Evolutionary conservation across 2,888 invertebrate genomes (phyloP), one percentile per base, ranked within the genome.

Genomic region (Beris morrisii): DNA sequence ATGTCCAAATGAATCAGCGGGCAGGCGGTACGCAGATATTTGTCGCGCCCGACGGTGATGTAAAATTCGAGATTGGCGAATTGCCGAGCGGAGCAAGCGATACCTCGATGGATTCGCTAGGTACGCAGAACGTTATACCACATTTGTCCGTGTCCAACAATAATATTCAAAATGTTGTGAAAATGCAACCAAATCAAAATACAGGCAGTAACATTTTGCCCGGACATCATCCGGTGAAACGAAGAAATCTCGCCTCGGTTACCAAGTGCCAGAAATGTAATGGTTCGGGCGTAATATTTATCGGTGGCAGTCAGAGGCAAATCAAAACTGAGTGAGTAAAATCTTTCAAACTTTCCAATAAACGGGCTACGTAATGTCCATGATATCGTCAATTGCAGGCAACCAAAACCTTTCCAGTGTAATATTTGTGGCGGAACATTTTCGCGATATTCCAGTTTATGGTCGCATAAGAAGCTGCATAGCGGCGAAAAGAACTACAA

Each of bases 221-320:
- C 4, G 85, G 85, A 4, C 86, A 86, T 72, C 91, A 92, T 84
- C 91, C 92, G 67, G 92, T 92, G 43, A 92, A 92, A 79, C 88
- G 91, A 78, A 86, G 92, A 80, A 92, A 90, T 72, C 84, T 92
- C 69, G 90, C 92, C 22, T 88, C 89, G 55, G 91, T 93, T 59
- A 91, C 92, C 28, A 93, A 93, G 77, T 93, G 93, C 78, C 91
- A 92, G 73, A 93, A 93, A 78, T 93, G 93, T 77, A 93, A 93
- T 77, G 93, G 93, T 32, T 91, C 92, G 4, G 93, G 93, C 54
- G 91, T 93, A 63, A 92, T 93, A 72, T 74, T 77, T 46, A 76
- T 81, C 48, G 79, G 79, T 1, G 71, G 73, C 54, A 64, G 32
- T 73, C 61, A 72, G 73, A 38, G 74, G 72, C 72, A 72, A 61